Conservation (phyloP, 2,797 vertebrate genomes). For the Eidolon dupreanum region DNA sequence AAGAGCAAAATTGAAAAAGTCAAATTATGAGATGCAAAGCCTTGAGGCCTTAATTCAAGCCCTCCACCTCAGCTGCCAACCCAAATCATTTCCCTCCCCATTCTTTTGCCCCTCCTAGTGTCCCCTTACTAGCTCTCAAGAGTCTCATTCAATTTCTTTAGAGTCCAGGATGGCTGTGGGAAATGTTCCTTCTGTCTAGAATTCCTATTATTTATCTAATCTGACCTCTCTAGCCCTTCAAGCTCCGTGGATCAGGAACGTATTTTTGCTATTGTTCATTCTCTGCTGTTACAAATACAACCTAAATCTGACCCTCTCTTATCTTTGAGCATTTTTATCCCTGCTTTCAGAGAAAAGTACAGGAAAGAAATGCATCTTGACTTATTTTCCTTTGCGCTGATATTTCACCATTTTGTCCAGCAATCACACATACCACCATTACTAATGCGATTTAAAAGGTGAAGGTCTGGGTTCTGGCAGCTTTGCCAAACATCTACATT, state of each 20-base stretch:
- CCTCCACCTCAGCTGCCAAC: background rate
- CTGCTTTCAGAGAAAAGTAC: background rate
- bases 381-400: constrained; percentile 8
- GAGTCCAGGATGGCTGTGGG: background rate
- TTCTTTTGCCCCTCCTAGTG: background rate
- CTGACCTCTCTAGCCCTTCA: background rate
- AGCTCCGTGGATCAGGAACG: background rate
- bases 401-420: constrained; percentile 25
- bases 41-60: background rate
- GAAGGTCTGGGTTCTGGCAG: background rate
- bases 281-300: background rate
- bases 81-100: too few relatives aligned
- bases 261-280: background rate
- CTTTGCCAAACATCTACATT: background rate
- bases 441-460: background rate
- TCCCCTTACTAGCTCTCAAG: background rate
- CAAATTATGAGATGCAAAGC: background rate
- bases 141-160: background rate
- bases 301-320: background rate
- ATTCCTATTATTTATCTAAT: background rate
- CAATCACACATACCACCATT: background rate
- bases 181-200: background rate
- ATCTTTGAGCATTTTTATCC: background rate
- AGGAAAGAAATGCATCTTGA: background rate
- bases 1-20: background rate